Conservation (phyloP, 2,888 invertebrate genomes). For the Ctenicera cuprea region DNA sequence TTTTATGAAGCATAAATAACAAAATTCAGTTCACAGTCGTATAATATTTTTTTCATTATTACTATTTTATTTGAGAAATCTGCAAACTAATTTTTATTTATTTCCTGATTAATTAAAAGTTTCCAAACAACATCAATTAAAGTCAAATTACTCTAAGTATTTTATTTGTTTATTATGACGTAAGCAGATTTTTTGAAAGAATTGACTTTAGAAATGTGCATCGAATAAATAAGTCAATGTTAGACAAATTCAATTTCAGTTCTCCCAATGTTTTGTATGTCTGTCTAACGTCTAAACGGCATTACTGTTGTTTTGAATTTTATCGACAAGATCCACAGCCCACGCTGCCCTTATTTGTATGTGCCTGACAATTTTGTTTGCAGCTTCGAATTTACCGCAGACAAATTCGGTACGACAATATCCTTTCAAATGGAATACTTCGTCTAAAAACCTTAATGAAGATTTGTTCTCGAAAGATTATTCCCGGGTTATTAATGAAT, state of each 20-base stretch:
- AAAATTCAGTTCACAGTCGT: too few species aligned
- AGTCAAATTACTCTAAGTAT: too few species aligned
- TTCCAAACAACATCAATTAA: too few species aligned
- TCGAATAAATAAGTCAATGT: neutral
- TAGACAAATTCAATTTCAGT: neutral
- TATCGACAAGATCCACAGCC: neutral
- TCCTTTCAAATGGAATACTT: neutral
- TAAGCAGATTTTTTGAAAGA: too few species aligned
- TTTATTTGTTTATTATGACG: too few species aligned
- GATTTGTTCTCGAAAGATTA: conserved; percentile 13
- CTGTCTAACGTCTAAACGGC: neutral
- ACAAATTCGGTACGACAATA: neutral
- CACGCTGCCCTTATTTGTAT: neutral
- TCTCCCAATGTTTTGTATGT: neutral
- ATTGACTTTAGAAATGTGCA: neutral
- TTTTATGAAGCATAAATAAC: too few species aligned
- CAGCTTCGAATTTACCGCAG: neutral
- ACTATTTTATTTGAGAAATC: too few species aligned
- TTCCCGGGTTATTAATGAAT: conserved; percentile 4
- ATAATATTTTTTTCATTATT: too few species aligned
- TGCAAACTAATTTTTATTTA: too few species aligned
- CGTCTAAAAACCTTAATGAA: conserved; percentile 11
- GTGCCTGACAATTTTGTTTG: neutral
- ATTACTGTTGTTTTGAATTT: neutral
- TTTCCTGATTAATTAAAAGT: too few species aligned